phyloP scores from a whole-genome alignment of 2,113 vertebrate species.

The Amphiprion percula region DNA sequence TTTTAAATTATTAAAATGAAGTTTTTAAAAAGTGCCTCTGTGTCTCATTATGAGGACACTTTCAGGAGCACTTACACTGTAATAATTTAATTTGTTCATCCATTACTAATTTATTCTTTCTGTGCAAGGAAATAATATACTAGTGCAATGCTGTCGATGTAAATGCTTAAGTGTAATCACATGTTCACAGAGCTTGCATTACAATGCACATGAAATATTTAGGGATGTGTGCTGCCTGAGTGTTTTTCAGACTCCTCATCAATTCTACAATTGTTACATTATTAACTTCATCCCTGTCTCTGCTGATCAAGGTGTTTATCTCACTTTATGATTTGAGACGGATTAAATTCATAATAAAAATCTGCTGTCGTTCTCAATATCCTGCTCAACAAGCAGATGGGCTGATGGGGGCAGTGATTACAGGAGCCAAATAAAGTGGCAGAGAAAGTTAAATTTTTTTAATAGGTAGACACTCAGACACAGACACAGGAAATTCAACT shows the following conservation, averaged over 20 bases:
- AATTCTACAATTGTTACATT: slow-evolving; percentile 9
- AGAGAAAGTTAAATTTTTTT: slow-evolving; percentile 44
- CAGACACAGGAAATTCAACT: slow-evolving; percentile 33
- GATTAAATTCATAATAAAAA: slow-evolving; percentile 37
- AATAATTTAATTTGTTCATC: neutral
- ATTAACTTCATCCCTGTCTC: slow-evolving; percentile 25
- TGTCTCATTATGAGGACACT: neutral
- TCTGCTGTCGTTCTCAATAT: slow-evolving; percentile 49
- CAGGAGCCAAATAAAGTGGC: slow-evolving; percentile 40
- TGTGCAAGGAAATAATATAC: neutral
- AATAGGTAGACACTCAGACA: slow-evolving; percentile 3
- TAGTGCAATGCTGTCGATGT: neutral
- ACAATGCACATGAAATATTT: neutral
- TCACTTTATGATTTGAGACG: slow-evolving; percentile 28
- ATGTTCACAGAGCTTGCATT: neutral
- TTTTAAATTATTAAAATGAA: slow-evolving; percentile 20
- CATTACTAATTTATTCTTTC: neutral
- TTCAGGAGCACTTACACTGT: neutral
- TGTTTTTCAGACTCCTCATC: slow-evolving; percentile 6
- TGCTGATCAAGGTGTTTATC: slow-evolving; percentile 33
- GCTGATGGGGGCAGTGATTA: slow-evolving; percentile 42
- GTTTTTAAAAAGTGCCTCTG: neutral
- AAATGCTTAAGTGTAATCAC: neutral
- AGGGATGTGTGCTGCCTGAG: neutral
- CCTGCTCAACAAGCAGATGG: slow-evolving; percentile 43